Evolutionary conservation across 1,140 invertebrate genomes (phyloP).

Genomic region (Drosophila pachea): DNA sequence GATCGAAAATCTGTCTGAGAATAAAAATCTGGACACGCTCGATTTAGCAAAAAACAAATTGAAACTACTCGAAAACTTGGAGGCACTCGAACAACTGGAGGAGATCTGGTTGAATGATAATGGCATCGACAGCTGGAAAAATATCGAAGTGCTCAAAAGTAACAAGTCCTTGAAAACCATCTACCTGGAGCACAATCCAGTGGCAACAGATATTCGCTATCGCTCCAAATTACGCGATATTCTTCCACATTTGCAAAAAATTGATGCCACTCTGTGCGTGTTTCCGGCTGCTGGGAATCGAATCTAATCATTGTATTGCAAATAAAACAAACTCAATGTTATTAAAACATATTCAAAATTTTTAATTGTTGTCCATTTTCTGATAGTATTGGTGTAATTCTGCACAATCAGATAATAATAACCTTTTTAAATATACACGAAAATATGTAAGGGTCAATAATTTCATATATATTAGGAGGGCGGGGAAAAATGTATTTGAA

Average conservation of each 20-base stretch:
- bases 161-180: slow-evolving; percentile 92
- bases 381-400: neutral
- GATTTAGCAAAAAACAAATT: slow-evolving; percentile 96
- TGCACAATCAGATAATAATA: neutral
- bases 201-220: slow-evolving; percentile 91
- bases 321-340: slow-evolving; percentile 6
- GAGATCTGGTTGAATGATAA: slow-evolving; percentile 99
- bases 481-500: too few species aligned
- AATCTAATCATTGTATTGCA: slow-evolving; percentile 9
- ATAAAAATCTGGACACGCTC: slow-evolving; percentile 88
- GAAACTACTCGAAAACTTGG: slow-evolving; percentile 88
- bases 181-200: slow-evolving; percentile 96
- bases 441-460: too few species aligned
- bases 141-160: slow-evolving; percentile 86
- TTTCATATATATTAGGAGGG: too few species aligned
- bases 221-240: slow-evolving; percentile 94
- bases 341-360: slow-evolving; percentile 17
- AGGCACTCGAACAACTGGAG: slow-evolving; percentile 87
- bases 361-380: neutral
- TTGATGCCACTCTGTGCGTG: slow-evolving; percentile 94
- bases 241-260: slow-evolving; percentile 92
- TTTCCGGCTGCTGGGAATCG: slow-evolving; percentile 66
- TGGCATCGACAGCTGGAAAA: slow-evolving; percentile 90
- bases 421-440: neutral
- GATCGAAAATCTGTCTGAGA: slow-evolving; percentile 87